phyloP scores from a whole-genome alignment of 2,888 invertebrate genomes.

The Silvanus unidentatus region DNA sequence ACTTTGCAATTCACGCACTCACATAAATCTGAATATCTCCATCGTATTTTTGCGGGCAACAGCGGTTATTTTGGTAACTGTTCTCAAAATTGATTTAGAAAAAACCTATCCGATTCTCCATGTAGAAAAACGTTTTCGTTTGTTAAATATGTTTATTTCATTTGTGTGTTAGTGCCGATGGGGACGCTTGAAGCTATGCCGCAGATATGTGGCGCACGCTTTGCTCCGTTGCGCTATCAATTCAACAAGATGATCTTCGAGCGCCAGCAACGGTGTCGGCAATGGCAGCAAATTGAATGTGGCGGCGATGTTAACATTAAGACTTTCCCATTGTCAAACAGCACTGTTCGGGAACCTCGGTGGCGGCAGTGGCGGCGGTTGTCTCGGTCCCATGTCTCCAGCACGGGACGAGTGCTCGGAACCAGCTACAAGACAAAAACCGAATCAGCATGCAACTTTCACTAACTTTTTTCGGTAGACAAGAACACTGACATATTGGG shows the following conservation, averaged over 20 bases:
- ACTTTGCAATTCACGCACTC: no score
- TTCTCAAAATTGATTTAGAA: no score
- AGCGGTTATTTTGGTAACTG: no score
- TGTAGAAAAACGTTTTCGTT: no score
- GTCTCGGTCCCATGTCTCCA: conserved; percentile 61
- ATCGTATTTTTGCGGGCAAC: no score
- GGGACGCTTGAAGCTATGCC: conserved; percentile 57
- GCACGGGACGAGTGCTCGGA: conserved; percentile 81
- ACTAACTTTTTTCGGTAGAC: no score
- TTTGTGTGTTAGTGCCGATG: neutral
- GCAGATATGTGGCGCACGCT: conserved; percentile 64
- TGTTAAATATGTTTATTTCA: neutral
- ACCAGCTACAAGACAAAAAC: conserved; percentile 54
- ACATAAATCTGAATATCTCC: no score
- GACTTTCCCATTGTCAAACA: conserved; percentile 76
- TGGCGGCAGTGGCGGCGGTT: conserved; percentile 77
- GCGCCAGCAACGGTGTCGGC: conserved; percentile 46
- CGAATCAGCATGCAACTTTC: no score
- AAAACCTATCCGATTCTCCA: no score
- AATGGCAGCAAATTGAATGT: conserved; percentile 48
- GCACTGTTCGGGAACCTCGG: conserved; percentile 72
- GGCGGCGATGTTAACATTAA: conserved; percentile 47
- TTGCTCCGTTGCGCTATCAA: conserved; percentile 53
- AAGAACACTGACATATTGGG: no score
- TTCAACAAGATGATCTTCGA: conserved; percentile 57